These are phyloP conservation scores for Myoxocephalus aenaeus DNA, from an alignment of 2,797 vertebrate species.

Conservation along the genomic window DNA sequence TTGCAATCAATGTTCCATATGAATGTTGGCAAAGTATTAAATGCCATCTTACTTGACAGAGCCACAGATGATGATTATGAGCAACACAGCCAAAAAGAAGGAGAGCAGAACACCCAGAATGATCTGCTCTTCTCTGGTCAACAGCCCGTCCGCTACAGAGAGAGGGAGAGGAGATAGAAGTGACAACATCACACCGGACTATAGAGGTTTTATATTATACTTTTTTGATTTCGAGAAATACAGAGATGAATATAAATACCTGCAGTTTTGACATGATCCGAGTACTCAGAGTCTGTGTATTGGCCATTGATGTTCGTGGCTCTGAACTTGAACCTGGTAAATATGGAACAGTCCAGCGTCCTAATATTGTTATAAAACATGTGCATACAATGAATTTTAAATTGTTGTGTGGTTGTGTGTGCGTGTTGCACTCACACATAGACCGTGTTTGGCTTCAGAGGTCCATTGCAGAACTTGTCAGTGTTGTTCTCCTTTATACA, in stretches of 20 bases:
- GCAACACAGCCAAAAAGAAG: slow-evolving; percentile 89
- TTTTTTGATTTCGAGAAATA: background rate
- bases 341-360: slow-evolving; percentile 17
- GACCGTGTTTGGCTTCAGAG: slow-evolving; percentile 91
- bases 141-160: slow-evolving; percentile 84
- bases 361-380: background rate
- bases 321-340: slow-evolving; percentile 95
- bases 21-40: slow-evolving; percentile 16
- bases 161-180: slow-evolving; percentile 8
- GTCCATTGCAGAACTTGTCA: slow-evolving; percentile 92
- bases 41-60: slow-evolving; percentile 90
- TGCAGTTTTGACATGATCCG: slow-evolving; percentile 91
- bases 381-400: background rate
- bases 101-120: slow-evolving; percentile 94
- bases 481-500: slow-evolving; percentile 87
- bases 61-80: slow-evolving; percentile 91
- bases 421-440: slow-evolving; percentile 90
- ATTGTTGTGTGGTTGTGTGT: background rate
- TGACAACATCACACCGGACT: background rate
- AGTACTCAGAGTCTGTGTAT: slow-evolving; percentile 95
- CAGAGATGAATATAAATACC: slow-evolving; percentile 80
- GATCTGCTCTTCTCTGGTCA: slow-evolving; percentile 93
- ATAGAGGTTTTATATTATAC: background rate
- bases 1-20: background rate
- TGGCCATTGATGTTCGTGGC: slow-evolving; percentile 93